A percentile compares a stretch with the other conserved stretches of the same genome.
Evolutionary conservation across 2,888 invertebrate species (phyloP).

Genomic region (Masnerella sp.): DNA sequence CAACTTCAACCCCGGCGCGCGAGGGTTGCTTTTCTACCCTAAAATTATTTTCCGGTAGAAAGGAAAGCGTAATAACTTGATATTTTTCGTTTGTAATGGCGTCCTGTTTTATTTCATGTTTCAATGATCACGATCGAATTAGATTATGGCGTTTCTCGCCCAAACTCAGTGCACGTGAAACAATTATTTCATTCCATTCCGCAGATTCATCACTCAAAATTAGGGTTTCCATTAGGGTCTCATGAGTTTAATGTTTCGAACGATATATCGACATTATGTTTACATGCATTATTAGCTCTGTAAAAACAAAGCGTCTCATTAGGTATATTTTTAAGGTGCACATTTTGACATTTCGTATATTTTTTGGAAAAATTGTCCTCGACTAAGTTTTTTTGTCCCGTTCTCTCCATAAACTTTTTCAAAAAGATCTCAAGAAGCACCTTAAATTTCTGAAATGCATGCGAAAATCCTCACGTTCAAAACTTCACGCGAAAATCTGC

Average conservation of each 20-base stretch:
- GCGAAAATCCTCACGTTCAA: too few species aligned
- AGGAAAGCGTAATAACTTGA: constrained; percentile 25
- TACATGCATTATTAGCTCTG: too few species aligned
- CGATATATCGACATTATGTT: not conserved
- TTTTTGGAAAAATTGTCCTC: too few species aligned
- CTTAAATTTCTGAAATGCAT: too few species aligned
- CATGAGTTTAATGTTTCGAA: not conserved
- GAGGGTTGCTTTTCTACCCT: constrained; percentile 19
- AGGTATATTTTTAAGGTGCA: too few species aligned
- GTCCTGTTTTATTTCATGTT: constrained; percentile 12
- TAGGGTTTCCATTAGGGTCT: too few species aligned
- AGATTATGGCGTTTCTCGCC: constrained; percentile 9
- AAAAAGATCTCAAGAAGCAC: too few species aligned
- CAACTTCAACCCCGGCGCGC: constrained; percentile 1
- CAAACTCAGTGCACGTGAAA: constrained; percentile 9
- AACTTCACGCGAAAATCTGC: too few species aligned
- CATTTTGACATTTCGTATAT: too few species aligned
- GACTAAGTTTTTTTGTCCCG: too few species aligned
- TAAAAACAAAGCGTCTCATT: too few species aligned
- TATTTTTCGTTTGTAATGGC: constrained; percentile 16
- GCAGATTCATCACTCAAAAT: not conserved
- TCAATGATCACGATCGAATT: constrained; percentile 9
- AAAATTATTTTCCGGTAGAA: constrained; percentile 38
- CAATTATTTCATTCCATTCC: constrained; percentile 21
- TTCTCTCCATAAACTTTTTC: too few species aligned